These are phyloP conservation scores for Athripsodes cinereus DNA, from an alignment of 2,888 invertebrate species.

Conservation along the genomic window DNA sequence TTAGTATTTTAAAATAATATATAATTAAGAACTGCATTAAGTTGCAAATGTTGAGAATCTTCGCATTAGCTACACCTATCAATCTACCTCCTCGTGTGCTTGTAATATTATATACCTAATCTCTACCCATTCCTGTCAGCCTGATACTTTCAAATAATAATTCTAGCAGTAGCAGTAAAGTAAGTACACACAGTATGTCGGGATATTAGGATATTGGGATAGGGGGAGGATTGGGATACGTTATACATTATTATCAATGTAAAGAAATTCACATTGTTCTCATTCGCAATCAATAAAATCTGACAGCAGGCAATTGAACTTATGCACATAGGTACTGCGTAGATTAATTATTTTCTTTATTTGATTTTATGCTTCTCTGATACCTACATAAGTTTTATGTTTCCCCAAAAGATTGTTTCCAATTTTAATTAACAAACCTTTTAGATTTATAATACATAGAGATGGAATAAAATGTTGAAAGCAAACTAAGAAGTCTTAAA, in stretches of 20 bases:
- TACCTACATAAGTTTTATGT: no score
- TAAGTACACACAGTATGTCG: neutral
- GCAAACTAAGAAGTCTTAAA: no score
- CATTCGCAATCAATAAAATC: neutral
- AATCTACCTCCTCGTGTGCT: slow-evolving; percentile 13
- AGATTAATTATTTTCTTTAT: no score
- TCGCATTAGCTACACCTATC: neutral
- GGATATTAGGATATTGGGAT: neutral
- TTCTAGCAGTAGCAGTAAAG: no score
- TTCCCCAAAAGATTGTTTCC: no score
- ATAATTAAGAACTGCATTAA: no score
- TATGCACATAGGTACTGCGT: no score
- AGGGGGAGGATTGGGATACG: neutral
- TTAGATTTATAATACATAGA: no score
- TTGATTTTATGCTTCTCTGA: no score
- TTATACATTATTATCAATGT: neutral
- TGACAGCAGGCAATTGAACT: no score
- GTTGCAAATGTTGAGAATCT: neutral
- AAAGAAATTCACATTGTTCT: slow-evolving; percentile 1
- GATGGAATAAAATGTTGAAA: no score
- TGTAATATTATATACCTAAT: neutral
- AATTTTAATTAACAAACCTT: no score
- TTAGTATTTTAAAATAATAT: neutral
- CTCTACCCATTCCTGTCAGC: slow-evolving; percentile 12
- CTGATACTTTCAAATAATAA: slow-evolving; percentile 7